A percentile compares a stretch with the other conserved stretches of the same genome.
Evolutionary conservation across 2,797 vertebrate species (phyloP).

Genomic region (Botia almorhae): DNA sequence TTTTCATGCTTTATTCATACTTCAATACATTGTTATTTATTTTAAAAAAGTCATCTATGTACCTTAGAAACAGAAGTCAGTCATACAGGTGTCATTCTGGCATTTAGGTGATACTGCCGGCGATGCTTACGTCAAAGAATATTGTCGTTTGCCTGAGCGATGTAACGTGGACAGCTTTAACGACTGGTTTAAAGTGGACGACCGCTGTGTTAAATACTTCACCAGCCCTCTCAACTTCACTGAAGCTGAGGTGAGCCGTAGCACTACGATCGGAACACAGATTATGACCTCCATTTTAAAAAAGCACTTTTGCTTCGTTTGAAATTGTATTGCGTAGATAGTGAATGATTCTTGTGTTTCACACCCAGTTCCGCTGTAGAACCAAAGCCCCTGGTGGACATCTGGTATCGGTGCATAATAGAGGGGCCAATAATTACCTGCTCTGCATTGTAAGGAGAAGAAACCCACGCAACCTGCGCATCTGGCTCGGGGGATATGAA

Average conservation of each 20-base stretch:
- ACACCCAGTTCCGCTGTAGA: conserved; percentile 11
- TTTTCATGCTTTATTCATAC: not conserved
- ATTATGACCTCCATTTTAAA: not conserved
- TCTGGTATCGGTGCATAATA: conserved; percentile 18
- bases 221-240: not conserved
- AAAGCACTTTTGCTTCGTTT: no score
- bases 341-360: not conserved
- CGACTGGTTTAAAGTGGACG: not conserved
- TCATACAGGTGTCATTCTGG: not conserved
- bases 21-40: no score
- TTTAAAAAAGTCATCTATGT: no score
- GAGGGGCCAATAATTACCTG: not conserved
- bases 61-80: no score
- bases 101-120: not conserved
- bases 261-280: not conserved
- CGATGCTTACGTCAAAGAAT: not conserved
- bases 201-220: not conserved
- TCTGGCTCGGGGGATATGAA: conserved; percentile 9
- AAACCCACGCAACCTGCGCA: not conserved
- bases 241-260: not conserved
- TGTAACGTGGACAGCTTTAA: not conserved
- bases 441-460: not conserved
- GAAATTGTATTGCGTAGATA: not conserved
- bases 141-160: accelerated
- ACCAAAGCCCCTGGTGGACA: conserved; percentile 23